Evolutionary conservation across 2,888 invertebrate species (phyloP).

Genomic region (Pheosia gnoma): DNA sequence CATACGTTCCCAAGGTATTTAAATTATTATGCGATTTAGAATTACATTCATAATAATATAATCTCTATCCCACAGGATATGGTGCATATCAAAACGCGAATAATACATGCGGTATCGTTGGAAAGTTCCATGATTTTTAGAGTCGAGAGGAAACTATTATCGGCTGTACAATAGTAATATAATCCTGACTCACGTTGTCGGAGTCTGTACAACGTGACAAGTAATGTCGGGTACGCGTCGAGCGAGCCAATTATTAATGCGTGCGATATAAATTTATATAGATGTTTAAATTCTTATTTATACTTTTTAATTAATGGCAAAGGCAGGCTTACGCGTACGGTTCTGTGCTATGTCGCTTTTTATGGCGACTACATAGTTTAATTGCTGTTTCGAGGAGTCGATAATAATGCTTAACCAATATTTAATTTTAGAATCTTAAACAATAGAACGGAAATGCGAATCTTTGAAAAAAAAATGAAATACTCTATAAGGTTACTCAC

Average conservation of each 20-base stretch:
- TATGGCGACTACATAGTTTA: no score
- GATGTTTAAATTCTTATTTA: no score
- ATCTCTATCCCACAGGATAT: constrained; percentile 36
- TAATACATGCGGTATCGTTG: constrained; percentile 36
- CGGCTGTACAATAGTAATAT: constrained; percentile 29
- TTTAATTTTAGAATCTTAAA: no score
- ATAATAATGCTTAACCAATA: no score
- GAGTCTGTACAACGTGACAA: constrained; percentile 15
- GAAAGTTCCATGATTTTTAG: constrained; percentile 41
- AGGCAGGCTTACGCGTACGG: no score
- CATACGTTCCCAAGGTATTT: not conserved
- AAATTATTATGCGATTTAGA: not conserved
- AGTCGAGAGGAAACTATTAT: constrained; percentile 54
- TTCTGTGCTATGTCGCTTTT: no score
- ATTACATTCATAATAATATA: not conserved
- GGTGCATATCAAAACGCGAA: constrained; percentile 36
- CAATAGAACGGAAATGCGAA: no score
- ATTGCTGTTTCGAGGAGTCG: no score
- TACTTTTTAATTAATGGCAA: no score
- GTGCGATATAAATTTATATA: no score
- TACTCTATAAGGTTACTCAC: no score
- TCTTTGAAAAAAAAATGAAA: no score
- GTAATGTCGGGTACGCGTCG: not conserved
- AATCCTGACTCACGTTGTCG: constrained; percentile 52
- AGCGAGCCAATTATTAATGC: not conserved